Percentiles rank a stretch among this genome's conserved stretches.
These are phyloP conservation scores for Phengaris arion DNA, from an alignment of 2,888 invertebrate species.

Conservation along the genomic window DNA sequence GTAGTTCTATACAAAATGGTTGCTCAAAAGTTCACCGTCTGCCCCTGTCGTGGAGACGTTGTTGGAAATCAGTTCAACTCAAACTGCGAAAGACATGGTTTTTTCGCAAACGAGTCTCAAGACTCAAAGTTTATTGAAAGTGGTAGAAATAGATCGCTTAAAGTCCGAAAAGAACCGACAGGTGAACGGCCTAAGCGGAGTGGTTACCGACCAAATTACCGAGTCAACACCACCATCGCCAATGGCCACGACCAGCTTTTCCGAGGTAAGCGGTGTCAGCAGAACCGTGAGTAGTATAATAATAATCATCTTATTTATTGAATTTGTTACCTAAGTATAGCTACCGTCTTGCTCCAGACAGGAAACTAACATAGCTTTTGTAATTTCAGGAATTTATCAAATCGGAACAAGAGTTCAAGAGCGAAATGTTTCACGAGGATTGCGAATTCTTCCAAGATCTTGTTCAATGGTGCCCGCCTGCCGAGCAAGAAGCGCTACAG, in stretches of 20 bases:
- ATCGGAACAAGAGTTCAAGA: constrained; percentile 66
- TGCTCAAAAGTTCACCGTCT: constrained; percentile 74
- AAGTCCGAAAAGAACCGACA: constrained; percentile 68
- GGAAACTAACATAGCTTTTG: constrained; percentile 51
- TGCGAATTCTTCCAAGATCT: constrained; percentile 87
- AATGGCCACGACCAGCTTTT: constrained; percentile 60
- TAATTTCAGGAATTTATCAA: constrained; percentile 71
- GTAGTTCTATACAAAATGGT: constrained; percentile 80
- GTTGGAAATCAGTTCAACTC: constrained; percentile 69
- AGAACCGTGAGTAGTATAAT: constrained; percentile 60
- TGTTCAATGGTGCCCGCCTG: constrained; percentile 79
- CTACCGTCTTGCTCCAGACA: constrained; percentile 39
- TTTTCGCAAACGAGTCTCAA: constrained; percentile 77
- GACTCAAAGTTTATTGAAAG: constrained; percentile 74
- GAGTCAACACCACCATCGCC: constrained; percentile 52
- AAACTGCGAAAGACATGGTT: constrained; percentile 77
- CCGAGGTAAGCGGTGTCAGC: constrained; percentile 66
- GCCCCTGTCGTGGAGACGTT: constrained; percentile 76
- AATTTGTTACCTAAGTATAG: constrained; percentile 46
- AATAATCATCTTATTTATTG: constrained; percentile 47
- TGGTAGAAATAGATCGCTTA: constrained; percentile 76
- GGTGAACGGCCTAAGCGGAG: constrained; percentile 64
- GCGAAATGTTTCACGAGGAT: constrained; percentile 74
- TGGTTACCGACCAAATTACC: constrained; percentile 60
- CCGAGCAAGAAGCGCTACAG: constrained; percentile 72